Evolutionary conservation across 64 coral and sea anemone genomes (phyloP), one percentile per base, ranked within the genome.

Genomic region (Catalaphyllia jardinei): DNA sequence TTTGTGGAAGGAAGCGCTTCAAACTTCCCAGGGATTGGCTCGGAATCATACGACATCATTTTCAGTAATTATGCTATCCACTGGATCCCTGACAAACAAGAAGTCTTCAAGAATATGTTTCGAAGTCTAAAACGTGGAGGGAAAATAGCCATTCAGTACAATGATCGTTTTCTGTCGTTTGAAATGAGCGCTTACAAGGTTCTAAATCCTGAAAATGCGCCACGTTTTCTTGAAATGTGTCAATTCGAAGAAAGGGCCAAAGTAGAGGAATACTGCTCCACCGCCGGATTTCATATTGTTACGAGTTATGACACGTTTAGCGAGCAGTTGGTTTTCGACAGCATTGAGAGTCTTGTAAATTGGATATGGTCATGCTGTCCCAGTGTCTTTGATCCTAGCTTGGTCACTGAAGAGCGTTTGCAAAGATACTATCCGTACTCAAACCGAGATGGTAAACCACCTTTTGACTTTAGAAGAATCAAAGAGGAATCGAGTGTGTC

Each of bases 61-160:
- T 88, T 88, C 51, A 59, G 72, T 10, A 88, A 88, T 24, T 76
- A 59, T 59, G 86, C 19, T 5, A 71, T 88, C 9, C 86, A 88
- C 52, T 88, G 86, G 86, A 88, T 88, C 6, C 31, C 86, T 55
- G 29, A 88, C 42, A 88, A 76, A 76, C 28, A 52, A 13, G 24
- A 88, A 29, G 72, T 60, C 62, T 88, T 74, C 0, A 88, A 33
- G 13, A 54, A 54, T 30, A 75, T 75, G 62, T 88, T 72, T 72
- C 11, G 3, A 19, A 76, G 86, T 76, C 28, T 88, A n/a, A 88
- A 88, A 14, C 10, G 17, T 29, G 86, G 86, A 11, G 86, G 86
- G 17, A 88, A 69, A 29, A 24, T 71, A 20, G 31, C 24, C 33
- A 13, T 86, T 8, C 30, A 52, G 3, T 86, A 86, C 18, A 0